Conservation (phyloP, 2,888 invertebrate genomes). For the Caenorhabditis japonica region DNA sequence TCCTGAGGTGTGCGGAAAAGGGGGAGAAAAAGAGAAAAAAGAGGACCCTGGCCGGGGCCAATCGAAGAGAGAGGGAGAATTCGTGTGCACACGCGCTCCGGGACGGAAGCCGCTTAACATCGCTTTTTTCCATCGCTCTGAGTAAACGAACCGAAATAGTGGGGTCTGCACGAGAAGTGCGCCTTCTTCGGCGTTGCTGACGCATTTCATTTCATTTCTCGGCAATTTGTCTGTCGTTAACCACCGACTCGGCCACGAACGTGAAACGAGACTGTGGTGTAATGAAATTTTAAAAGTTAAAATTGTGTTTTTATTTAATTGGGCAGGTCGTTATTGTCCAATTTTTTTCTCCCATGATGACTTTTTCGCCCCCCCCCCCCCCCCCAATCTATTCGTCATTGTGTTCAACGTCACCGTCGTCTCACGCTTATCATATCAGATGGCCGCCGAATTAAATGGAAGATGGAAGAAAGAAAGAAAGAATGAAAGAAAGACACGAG, state of each 20-base stretch:
- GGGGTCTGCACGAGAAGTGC: slow-evolving; percentile 19
- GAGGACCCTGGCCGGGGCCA: slow-evolving; percentile 7
- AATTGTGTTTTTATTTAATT: too few relatives aligned
- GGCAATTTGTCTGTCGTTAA: too few relatives aligned
- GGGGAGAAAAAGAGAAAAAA: slow-evolving; percentile 3
- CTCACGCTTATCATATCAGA: slow-evolving; percentile 2
- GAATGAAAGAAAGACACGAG: not conserved
- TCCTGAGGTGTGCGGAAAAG: not conserved
- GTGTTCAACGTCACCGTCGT: slow-evolving; percentile 11
- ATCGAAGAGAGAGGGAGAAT: slow-evolving; percentile 43
- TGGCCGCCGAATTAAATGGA: not conserved
- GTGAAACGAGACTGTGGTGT: too few relatives aligned
- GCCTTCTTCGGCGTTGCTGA: not conserved
- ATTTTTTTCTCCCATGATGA: too few relatives aligned
- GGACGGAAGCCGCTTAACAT: slow-evolving; percentile 44
- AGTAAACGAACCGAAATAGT: slow-evolving; percentile 33
- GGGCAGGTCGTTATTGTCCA: too few relatives aligned
- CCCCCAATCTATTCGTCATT: too few relatives aligned
- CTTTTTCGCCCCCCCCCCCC: too few relatives aligned
- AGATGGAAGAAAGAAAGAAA: too few relatives aligned
- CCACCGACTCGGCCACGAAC: too few relatives aligned
- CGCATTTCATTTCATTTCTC: too few relatives aligned
- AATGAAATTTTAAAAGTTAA: too few relatives aligned
- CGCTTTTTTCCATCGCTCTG: slow-evolving; percentile 10
- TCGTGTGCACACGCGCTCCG: slow-evolving; percentile 35